Evolutionary conservation across 2,797 vertebrate genomes (phyloP), one percentile per base, ranked within the genome.

Genomic region (Austrolebias charrua): DNA sequence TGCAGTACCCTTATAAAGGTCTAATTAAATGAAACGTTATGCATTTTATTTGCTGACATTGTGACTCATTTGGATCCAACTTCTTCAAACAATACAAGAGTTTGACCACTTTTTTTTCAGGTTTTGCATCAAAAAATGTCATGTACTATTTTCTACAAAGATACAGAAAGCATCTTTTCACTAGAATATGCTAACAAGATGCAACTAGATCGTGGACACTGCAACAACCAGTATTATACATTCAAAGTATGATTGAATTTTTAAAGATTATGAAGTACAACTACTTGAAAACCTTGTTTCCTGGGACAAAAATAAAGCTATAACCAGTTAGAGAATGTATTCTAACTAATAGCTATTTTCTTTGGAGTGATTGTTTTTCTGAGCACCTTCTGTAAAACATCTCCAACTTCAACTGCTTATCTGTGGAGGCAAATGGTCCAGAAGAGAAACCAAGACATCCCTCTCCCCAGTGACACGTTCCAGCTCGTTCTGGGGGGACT

Each of bases 21-120:
- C n/a, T 45, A 50, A 48, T 59, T 48, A 46, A 48, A 47, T 71
- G 51, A 13, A 58, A 35, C 10, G 56, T 56, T 16, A 50, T 71
- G 57, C 60, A 28, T 48, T 71, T 76, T 56, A 11, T 66, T 70
- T 62, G 77, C 67, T 69, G 70, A 66, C 61, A n/a, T 47, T 19
- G 54, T 57, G 3, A 6, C 16, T 49, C 5, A 44, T 24, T 13
- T 47, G 14, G 60, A 44, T 60, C 12, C 29, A 45, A 38, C 20
- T 19, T 24, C 2, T 24, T 56, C 20, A 20, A 44, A 46, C 46
- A 19, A 11, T 38, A 38, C 35, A 3, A 38, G 10, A 9, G 35
- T 24, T 24, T 24, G 24, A 24, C 24, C 24, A 24, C 3, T 24
- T 24, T 2, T 24, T 24, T 24, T 24, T 24, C 24, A 2, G 24